phyloP scores from a whole-genome alignment of 2,888 invertebrate species.

The Hermaeophaga mercurialis region DNA sequence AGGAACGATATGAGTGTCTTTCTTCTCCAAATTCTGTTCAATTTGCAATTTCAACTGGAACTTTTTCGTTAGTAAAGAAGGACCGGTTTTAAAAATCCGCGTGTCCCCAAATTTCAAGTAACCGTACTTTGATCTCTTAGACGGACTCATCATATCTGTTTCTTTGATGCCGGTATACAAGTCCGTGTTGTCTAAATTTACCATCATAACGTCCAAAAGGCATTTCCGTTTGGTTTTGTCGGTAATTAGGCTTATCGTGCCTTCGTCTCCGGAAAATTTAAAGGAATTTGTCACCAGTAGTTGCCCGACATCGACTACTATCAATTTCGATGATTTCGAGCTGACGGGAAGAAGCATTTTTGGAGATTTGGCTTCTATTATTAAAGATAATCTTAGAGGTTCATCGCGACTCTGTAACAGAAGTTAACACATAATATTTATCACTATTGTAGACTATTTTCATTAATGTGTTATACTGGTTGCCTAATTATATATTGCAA shows the following conservation, averaged over 20 bases:
- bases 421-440: too few species aligned
- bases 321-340: conserved; percentile 74
- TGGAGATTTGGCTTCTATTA: conserved; percentile 75
- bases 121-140: conserved; percentile 35
- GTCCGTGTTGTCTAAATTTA: conserved; percentile 77
- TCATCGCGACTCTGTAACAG: conserved; percentile 54
- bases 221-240: conserved; percentile 59
- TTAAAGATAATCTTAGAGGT: conserved; percentile 61
- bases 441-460: too few species aligned
- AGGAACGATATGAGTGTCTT: conserved; percentile 64
- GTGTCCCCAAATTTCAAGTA: conserved; percentile 59
- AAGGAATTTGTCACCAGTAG: conserved; percentile 81
- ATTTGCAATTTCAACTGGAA: conserved; percentile 80
- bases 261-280: conserved; percentile 64
- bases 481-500: too few species aligned
- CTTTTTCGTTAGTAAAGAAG: conserved; percentile 79
- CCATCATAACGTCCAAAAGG: conserved; percentile 74
- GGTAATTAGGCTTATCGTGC: conserved; percentile 59
- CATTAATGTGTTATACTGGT: too few species aligned
- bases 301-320: conserved; percentile 81
- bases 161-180: conserved; percentile 67
- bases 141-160: conserved; percentile 41
- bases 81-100: conserved; percentile 62
- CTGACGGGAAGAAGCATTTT: conserved; percentile 87
- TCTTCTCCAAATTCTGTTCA: conserved; percentile 78